Conservation (phyloP, 2,888 invertebrate species). For the Ornithoptera priamus region DNA sequence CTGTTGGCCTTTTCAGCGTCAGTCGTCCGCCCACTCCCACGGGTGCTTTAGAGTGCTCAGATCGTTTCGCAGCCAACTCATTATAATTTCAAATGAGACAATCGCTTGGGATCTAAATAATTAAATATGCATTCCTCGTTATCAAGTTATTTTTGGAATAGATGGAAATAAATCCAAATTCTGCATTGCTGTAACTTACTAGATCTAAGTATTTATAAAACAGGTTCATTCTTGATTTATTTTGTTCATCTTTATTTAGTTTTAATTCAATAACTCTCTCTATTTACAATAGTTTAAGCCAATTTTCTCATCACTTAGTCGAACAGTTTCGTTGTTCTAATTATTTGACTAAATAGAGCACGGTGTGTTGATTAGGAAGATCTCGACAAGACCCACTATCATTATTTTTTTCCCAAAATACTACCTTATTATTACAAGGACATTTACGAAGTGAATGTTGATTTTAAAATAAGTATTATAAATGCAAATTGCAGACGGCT, state of each 20-base stretch:
- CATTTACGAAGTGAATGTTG: background rate
- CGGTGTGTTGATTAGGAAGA: no score
- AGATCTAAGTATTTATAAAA: no score
- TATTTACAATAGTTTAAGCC: no score
- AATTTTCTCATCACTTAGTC: no score
- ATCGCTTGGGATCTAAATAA: conserved; percentile 12
- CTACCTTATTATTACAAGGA: background rate
- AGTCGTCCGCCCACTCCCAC: conserved; percentile 3
- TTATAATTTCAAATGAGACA: conserved; percentile 35
- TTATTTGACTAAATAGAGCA: no score
- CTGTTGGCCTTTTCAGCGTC: conserved; percentile 2
- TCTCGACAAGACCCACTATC: no score
- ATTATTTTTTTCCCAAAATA: no score
- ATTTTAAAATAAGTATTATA: conserved; percentile 2
- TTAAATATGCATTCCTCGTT: conserved; percentile 11
- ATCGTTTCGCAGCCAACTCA: conserved; percentile 30
- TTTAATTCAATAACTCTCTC: no score
- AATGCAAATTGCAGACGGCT: background rate
- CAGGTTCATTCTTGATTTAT: no score
- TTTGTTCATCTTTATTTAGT: no score
- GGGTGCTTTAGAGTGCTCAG: conserved; percentile 15
- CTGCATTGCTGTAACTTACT: no score
- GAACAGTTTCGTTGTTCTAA: no score
- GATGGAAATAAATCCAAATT: background rate
- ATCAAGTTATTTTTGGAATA: background rate